Evolutionary conservation across 2,113 vertebrate species (phyloP), one percentile per base, ranked within the genome.

Genomic region (Dendrocopos noguchii): DNA sequence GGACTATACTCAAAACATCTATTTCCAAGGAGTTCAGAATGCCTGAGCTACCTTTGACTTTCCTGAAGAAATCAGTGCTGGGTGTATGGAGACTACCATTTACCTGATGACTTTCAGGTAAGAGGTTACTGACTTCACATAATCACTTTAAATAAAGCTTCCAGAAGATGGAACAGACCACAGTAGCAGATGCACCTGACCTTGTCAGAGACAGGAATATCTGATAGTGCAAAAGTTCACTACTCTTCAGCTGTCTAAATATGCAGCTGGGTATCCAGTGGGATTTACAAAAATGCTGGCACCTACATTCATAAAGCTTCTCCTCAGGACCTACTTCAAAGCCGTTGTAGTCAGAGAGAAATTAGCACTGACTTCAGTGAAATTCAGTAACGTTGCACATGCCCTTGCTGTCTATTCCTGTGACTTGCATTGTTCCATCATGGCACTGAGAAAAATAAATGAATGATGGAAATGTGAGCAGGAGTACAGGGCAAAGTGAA

Each of bases 241-340:
- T 76, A 31, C 21, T 68, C 8, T 70, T 94, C 46, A 94, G 68
- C 66, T 76, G 21, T n/a, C 20, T 87, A 73, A 91, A 88, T 11
- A 52, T 17, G 31, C n/a, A 84, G 55, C 70, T 78, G 63, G 29
- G 22, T 84, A 75, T 65, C 59, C 66, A 68, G 19, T n/a, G 72
- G n/a, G 74, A 83, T 87, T 90, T 87, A 60, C 47, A 82, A 74
- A 94, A 92, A 42, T 79, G 59, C 71, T 93, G 57, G 36, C 80
- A 80, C 47, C 11, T 68, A 21, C 36, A 21, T 82, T 77, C 73
- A 64, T 57, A 82, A 87, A 91, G 28, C 42, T 87, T 20, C 20
- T 60, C 52, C 75, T 67, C n/a, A 79, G 75, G 72, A 76, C 36
- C 36, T 64, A 31, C 83, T 84, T 94, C 53, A 83, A 93, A 91